A percentile compares a stretch with the other conserved stretches of the same genome.
These are phyloP conservation scores for Ceratina japonica DNA, from an alignment of 1,140 invertebrate species.

Conservation along the genomic window DNA sequence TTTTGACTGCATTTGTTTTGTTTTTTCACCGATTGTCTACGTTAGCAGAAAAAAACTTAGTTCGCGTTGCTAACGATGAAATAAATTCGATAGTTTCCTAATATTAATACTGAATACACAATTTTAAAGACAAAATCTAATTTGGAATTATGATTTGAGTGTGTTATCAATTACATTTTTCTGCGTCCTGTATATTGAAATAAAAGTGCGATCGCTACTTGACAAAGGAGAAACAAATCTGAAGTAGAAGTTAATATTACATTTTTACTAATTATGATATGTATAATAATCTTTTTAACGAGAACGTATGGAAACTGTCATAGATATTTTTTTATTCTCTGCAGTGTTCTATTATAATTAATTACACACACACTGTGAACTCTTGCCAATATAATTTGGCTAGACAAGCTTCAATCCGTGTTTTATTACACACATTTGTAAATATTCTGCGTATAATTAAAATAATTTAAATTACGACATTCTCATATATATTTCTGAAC, in stretches of 20 bases:
- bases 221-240: background rate
- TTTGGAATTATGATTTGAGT: constrained; percentile 25
- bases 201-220: constrained; percentile 2
- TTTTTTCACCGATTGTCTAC: constrained; percentile 9
- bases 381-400: constrained; percentile 47
- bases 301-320: constrained; percentile 15
- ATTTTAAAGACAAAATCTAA: constrained; percentile 11
- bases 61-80: background rate
- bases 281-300: constrained; percentile 7
- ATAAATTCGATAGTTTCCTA: background rate
- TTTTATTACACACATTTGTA: constrained; percentile 39
- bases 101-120: background rate
- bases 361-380: background rate
- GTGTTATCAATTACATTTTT: constrained; percentile 5
- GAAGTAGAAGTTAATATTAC: background rate
- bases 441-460: constrained; percentile 21
- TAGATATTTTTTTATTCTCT: constrained; percentile 40
- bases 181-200: constrained; percentile 6
- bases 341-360: constrained; percentile 24
- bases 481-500: constrained; percentile 24
- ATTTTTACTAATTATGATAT: background rate
- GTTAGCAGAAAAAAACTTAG: background rate
- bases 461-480: constrained; percentile 45
- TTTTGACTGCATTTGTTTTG: constrained; percentile 45
- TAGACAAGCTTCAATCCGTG: constrained; percentile 36